Evolutionary conservation across 2,113 vertebrate species (phyloP).

Genomic region (Gobius niger): DNA sequence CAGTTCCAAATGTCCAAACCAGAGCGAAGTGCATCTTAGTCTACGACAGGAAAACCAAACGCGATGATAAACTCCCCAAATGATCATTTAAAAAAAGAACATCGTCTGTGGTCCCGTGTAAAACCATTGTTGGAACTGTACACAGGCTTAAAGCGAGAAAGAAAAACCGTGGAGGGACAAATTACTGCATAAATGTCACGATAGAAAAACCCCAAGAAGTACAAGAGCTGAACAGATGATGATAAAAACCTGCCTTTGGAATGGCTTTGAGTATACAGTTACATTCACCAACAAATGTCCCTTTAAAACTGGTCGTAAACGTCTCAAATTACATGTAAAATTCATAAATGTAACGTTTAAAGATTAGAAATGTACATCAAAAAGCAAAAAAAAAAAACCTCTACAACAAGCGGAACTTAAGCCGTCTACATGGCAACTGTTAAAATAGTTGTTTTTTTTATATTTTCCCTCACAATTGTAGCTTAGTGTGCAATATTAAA

Average conservation of each 20-base stretch:
- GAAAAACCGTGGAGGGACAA: slow-evolving; percentile 1
- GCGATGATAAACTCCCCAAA: background rate
- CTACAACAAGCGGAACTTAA: slow-evolving; percentile 61
- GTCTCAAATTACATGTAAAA: slow-evolving; percentile 33
- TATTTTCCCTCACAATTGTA: slow-evolving; percentile 27
- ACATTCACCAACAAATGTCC: slow-evolving; percentile 51
- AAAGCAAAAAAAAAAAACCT: slow-evolving; percentile 50
- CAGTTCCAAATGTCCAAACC: slow-evolving; percentile 2
- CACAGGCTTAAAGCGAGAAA: background rate
- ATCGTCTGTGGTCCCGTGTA: slow-evolving; percentile 5
- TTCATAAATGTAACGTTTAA: slow-evolving; percentile 48
- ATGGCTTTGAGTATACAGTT: slow-evolving; percentile 33
- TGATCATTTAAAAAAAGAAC: background rate
- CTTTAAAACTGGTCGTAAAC: slow-evolving; percentile 41
- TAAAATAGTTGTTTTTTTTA: slow-evolving; percentile 1
- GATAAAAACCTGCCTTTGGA: slow-evolving; percentile 31
- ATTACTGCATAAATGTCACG: slow-evolving; percentile 39
- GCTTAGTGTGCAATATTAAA: slow-evolving; percentile 34
- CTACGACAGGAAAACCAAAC: background rate
- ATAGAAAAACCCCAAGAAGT: slow-evolving; percentile 54
- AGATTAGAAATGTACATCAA: slow-evolving; percentile 54
- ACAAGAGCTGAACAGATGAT: slow-evolving; percentile 42
- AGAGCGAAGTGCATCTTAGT: background rate
- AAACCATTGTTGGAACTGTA: background rate
- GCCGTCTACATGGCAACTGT: slow-evolving; percentile 26